Base-by-base conservation (phyloP, 2,888 invertebrate genomes). In the Acleris laterana region DNA sequence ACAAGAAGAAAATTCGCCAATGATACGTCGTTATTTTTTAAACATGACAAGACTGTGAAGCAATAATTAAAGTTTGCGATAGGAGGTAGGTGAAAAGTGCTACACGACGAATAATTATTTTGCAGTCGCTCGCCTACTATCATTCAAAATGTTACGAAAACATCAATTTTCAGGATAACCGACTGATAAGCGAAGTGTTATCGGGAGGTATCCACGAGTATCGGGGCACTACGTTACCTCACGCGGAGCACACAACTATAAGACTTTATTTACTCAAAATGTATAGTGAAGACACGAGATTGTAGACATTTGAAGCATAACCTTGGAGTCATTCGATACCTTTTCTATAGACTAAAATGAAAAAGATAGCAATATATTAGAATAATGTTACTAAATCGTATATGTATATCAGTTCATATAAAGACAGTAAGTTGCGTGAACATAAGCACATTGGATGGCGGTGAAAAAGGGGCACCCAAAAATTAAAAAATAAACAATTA, bases 351-450 rank as follows among this genome's bases (percentile, higher is more conserved):
- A 91, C 91, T 92, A 89, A 91, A 89, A 85, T 88, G 90, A 89
- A 93, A 88, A 91, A 85, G 89, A 93, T 92, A 93, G 93, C 93
- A 93, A 92, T 93, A 93, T 90, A 89, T 89, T 91, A 93, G 93
- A 89, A 75, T 93, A 92, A 90, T 89, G 83, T 92, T 89, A 88
- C 87, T 88, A 88, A 90, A 89, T 89, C 83, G 84, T 89, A 88
- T 84, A 84, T 90, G 13, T 38, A 38, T 38, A 91, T 91, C 90
- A 89, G 90, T 91, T 92, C 91, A 87, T 91, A 89, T 90, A 90
- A 90, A 81, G 80, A 81, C 85, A 83, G 81, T 87, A 85, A 86
- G 82, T 85, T 82, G 86, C 84, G 87, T 84, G 90, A 90, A 89
- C 92, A 83, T 84, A 84, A 85, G 82, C 86, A 83, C 82, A 83